Evolutionary conservation across 1,140 invertebrate genomes (phyloP), one percentile per base, ranked within the genome.

Genomic region (Drosophila virilis): DNA sequence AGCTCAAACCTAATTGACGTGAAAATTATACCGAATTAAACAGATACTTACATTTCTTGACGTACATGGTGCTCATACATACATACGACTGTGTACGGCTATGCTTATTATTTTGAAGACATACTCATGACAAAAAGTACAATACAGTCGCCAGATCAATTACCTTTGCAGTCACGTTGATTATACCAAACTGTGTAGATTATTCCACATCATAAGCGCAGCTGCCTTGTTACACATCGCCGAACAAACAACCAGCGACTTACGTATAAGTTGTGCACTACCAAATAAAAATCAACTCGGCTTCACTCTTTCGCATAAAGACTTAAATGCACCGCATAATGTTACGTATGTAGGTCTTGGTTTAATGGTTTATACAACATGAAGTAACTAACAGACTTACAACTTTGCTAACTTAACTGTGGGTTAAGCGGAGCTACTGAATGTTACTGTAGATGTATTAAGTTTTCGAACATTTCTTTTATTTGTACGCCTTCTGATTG

Each of bases 161-260:
- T 37, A 13, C 17, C n/a, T 3, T 32, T 32, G n/a, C 38, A 59
- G 13, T 45, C 12, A 15, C 15, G 22, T 45, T 42, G 42, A 59
- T 32, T 33, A 28, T 45, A 22, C 8, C 10, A 8, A 15, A 52
- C 9, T 35, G n/a, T 17, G 12, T 45, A 8, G 15, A 10, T 8
- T 37, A 15, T 1, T 13, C 17, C 22, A 15, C 37, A 22, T 45
- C 40, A 50, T 50, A 33, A 80, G 81, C 77, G 74, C 81, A 77
- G 77, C 82, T 88, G 83, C 83, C 74, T 82, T 86, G 83, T 85
- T 82, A 82, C 82, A 88, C 75, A 86, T 85, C 82, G 77, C 82
- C 82, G 78, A 85, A 85, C 81, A 61, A 83, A 85, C 83, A 88
- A 85, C 62, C 57, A 58, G 82, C 82, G 74, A 28, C 7, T 13